Conservation (phyloP, 2,888 invertebrate genomes). For the Microctonus brassicae region DNA sequence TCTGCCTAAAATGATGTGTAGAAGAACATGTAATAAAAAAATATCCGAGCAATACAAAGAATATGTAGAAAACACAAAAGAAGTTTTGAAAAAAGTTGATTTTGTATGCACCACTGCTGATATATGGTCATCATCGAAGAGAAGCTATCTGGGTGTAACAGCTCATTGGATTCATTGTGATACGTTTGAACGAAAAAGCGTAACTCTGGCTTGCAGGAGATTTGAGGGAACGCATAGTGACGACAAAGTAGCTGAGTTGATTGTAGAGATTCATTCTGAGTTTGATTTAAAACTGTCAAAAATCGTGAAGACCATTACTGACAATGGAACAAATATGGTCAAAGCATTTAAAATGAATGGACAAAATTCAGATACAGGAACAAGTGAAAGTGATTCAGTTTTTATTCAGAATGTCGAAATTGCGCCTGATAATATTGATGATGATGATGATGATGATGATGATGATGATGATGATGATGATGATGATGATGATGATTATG, state of each 20-base stretch:
- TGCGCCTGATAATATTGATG: no score
- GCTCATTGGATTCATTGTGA: conserved; percentile 46
- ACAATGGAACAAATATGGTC: conserved; percentile 37
- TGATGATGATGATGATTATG: no score
- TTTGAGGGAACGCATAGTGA: conserved; percentile 47
- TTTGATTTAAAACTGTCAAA: conserved; percentile 29
- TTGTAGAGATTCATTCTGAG: conserved; percentile 30
- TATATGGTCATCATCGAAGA: conserved; percentile 48
- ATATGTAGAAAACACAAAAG: conserved; percentile 6
- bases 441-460: background rate
- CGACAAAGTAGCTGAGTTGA: conserved; percentile 43
- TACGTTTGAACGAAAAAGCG: conserved; percentile 42
- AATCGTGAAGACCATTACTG: conserved; percentile 20
- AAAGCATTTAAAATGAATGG: conserved; percentile 30
- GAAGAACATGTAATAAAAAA: background rate
- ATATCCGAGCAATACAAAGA: conserved; percentile 13
- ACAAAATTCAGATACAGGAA: conserved; percentile 15
- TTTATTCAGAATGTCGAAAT: no score
- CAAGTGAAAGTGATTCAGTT: background rate
- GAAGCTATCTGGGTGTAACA: conserved; percentile 51
- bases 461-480: background rate
- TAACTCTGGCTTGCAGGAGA: conserved; percentile 48
- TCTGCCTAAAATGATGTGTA: background rate
- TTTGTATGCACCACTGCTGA: conserved; percentile 45
- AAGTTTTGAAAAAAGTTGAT: conserved; percentile 29